Evolutionary conservation across 2,888 invertebrate species (phyloP).

Genomic region (Dryadula phaetusa): DNA sequence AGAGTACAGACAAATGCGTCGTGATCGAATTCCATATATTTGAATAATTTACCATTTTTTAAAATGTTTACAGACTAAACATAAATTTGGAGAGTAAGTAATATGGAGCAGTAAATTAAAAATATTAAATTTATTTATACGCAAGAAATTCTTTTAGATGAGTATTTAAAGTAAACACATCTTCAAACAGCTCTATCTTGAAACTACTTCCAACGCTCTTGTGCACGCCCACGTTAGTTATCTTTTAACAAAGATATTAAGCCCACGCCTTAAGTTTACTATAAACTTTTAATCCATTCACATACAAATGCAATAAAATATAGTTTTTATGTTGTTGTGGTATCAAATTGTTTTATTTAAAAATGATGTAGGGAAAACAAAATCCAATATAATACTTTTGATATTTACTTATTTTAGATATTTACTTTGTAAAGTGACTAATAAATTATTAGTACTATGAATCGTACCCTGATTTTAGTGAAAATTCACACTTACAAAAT

Average conservation of each 20-base stretch:
- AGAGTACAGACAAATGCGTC: slow-evolving; percentile 36
- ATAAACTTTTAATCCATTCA: slow-evolving; percentile 28
- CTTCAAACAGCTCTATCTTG: slow-evolving; percentile 35
- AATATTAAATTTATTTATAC: background rate
- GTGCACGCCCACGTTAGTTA: slow-evolving; percentile 31
- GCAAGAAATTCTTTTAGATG: slow-evolving; percentile 14
- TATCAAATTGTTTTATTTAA: background rate
- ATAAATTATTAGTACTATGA: too few species aligned
- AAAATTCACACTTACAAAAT: too few species aligned
- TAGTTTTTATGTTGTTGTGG: background rate
- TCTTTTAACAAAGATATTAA: slow-evolving; percentile 34
- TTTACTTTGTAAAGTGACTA: background rate
- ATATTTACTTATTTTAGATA: background rate
- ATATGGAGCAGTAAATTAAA: background rate
- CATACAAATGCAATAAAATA: slow-evolving; percentile 26
- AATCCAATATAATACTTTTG: too few species aligned
- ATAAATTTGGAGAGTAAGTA: slow-evolving; percentile 31
- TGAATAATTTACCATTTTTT: slow-evolving; percentile 53
- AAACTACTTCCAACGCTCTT: slow-evolving; percentile 26
- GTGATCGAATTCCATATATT: slow-evolving; percentile 38
- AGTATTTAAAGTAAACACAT: slow-evolving; percentile 34
- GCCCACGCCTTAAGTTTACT: slow-evolving; percentile 27
- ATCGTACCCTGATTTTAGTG: too few species aligned
- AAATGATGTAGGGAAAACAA: background rate
- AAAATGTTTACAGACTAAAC: slow-evolving; percentile 40